phyloP scores from a whole-genome alignment of 2,113 vertebrate genomes.

The Oryzias celebensis region DNA sequence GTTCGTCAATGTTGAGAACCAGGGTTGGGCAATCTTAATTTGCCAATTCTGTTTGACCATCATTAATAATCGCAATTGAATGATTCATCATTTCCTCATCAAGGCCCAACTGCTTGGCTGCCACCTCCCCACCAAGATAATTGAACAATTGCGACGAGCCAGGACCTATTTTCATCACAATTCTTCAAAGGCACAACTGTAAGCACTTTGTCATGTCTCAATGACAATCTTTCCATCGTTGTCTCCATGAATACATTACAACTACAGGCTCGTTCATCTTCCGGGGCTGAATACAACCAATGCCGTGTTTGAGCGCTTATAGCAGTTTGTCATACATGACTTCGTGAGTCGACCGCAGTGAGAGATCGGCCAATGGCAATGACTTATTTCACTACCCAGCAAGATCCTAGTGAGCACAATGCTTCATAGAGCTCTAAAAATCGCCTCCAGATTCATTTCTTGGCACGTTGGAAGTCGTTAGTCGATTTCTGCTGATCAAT shows the following conservation, averaged over 20 bases:
- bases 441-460: conserved; percentile 17
- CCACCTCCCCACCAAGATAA: conserved; percentile 31
- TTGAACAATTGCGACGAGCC: conserved; percentile 26
- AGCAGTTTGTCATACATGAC: conserved; percentile 17
- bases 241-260: conserved; percentile 61
- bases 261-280: conserved; percentile 43
- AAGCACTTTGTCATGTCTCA: conserved; percentile 54
- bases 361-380: conserved; percentile 12
- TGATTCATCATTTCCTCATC: background rate
- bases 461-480: conserved; percentile 35
- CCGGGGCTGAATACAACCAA: conserved; percentile 12
- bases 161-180: conserved; percentile 51
- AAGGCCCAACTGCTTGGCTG: conserved; percentile 13
- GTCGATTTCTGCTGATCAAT: conserved; percentile 55
- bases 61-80: background rate
- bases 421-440: conserved; percentile 13
- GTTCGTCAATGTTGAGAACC: too few relatives aligned
- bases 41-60: too few relatives aligned
- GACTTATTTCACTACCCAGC: conserved; percentile 2
- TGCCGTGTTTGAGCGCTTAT: conserved; percentile 6
- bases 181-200: conserved; percentile 56
- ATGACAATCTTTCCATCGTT: conserved; percentile 50
- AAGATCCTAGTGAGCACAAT: conserved; percentile 4
- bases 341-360: conserved; percentile 2
- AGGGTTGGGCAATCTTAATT: too few relatives aligned